These are phyloP conservation scores for Chrysogorgia sp. DNA, from an alignment of 92 coral and sea anemone genomes.

Conservation along the genomic window DNA sequence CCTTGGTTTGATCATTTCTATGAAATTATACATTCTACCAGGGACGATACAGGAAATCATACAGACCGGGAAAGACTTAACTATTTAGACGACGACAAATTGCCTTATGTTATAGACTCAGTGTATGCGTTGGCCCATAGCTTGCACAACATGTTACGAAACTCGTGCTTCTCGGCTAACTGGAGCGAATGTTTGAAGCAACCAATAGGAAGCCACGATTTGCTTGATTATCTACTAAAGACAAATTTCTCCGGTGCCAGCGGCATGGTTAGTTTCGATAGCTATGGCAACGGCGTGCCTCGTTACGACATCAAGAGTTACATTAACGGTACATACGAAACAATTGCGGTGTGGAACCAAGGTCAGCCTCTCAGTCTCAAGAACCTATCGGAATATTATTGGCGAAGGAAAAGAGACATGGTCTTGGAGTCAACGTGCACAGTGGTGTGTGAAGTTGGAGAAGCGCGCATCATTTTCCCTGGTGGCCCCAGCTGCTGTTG, in stretches of 20 bases:
- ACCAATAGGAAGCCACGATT: background rate
- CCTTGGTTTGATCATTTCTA: constrained; percentile 89
- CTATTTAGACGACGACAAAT: constrained; percentile 27
- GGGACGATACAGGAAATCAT: constrained; percentile 12
- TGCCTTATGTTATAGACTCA: constrained; percentile 33
- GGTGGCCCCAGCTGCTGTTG: constrained; percentile 77
- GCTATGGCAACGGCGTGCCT: constrained; percentile 74
- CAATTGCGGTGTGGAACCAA: constrained; percentile 22
- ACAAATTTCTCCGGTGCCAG: constrained; percentile 69
- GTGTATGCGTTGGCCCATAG: constrained; percentile 33
- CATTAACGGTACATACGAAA: constrained; percentile 51
- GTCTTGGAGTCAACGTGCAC: constrained; percentile 46
- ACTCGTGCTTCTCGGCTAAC: background rate
- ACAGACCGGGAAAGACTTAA: background rate
- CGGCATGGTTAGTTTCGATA: constrained; percentile 77
- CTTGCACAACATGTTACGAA: constrained; percentile 8
- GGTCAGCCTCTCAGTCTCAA: constrained; percentile 7
- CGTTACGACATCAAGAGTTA: constrained; percentile 84
- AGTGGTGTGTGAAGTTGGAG: background rate
- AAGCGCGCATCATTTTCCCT: background rate
- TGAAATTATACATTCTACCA: constrained; percentile 34
- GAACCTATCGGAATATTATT: background rate
- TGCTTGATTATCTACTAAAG: constrained; percentile 9
- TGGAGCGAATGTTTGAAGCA: background rate
- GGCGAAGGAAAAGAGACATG: constrained; percentile 45